Base-by-base conservation (phyloP, 2,797 vertebrate genomes). In the Alcedo quadribrachys region DNA sequence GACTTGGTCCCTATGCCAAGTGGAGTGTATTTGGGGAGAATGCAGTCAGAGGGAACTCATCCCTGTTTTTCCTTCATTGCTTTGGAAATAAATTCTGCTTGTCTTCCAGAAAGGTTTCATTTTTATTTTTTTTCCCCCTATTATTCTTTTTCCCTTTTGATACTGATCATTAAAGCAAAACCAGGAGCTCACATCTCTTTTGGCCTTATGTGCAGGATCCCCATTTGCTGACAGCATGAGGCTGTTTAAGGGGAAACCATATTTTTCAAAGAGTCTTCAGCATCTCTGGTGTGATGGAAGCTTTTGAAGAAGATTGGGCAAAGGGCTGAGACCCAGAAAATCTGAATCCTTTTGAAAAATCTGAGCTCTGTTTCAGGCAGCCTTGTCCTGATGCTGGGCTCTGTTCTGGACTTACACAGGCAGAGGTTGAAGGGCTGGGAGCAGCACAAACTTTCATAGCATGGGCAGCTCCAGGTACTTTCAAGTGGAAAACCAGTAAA, bases 141-240 rank as follows among this genome's bases (percentile, higher is more conserved):
- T 54, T 32, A 57, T 57, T 57, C n/a, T 11, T 30, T 4, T 0
- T 0, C 2, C 7, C 0, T 5, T 35, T 48, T 22, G 28, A 15
- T 50, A 8, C 11, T 30, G 15, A 5, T 12, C 1, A 7, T 67
- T 70, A 54, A 85, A 77, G 13, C 53, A 46, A 60, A 73, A 8
- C 17, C 33, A 61, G 40, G 51, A 65, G 15, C 30, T 54, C 84
- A 11, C 19, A 15, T 54, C n/a, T 43, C 57, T 54, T 20, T 32
- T 1, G 0, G 0, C 0, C 40, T 73, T 32, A 4, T 1, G 16
- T 54, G 35, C 25, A 24, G 42, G 55, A 28, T 91, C 21, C 15
- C 28, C 25, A 7, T 30, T n/a, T 60, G 57, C 54, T 20, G 61
- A 24, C 53, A 66, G 53, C 40, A 43, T 51, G 58, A 45, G 3